Evolutionary conservation across 35 echinoderm and acorn worm genomes (phyloP), one percentile per base, ranked within the genome.

Genomic region (Apostichopus parvimensis): DNA sequence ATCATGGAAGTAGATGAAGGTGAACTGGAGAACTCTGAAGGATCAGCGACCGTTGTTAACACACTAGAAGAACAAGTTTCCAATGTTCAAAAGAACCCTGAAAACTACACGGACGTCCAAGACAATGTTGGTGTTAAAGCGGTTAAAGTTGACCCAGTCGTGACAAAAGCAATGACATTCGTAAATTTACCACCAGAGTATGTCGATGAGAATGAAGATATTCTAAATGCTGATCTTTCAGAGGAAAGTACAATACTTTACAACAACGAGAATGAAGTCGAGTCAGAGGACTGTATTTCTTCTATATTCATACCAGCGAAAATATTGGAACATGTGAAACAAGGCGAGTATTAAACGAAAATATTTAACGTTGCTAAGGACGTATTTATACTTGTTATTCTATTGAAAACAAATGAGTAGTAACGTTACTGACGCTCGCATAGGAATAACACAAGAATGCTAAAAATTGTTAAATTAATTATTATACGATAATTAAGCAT

Each of bases 81-180:
- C 24, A 25, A 25, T 25, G 24, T 25, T 25, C 24, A 25, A 25
- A 1, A 25, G 24, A 25, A 25, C 34, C 34, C 61, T 5, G 61
- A 71, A 14, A 88, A 88, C 62, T 88, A 52, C 14, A 88, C 86
- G 14, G 86, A 88, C 6, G 62, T 88, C 72, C 61, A 88, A 54
- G 62, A 62, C 11, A 88, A 88, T 45, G 62, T 88, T 71, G 86
- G 61, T 34, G 86, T 88, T 4, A 25, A 72, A 54, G 68, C 86
- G 9, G 64, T 88, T 45, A 88, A 54, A 71, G 20, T 88, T 52
- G 86, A 84, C 21, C 55, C 81, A 8, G 17, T 5, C 5, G 9
- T 60, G 8, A 58, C 81, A 57, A 59, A 84, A 18, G 53, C 81
- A 1, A 58, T 84, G 1, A 84, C 81, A 9, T 59, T 84, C 18